These are phyloP conservation scores for Microcebus ravelobensis DNA, from an alignment of 2,113 vertebrate genomes.

Conservation along the genomic window DNA sequence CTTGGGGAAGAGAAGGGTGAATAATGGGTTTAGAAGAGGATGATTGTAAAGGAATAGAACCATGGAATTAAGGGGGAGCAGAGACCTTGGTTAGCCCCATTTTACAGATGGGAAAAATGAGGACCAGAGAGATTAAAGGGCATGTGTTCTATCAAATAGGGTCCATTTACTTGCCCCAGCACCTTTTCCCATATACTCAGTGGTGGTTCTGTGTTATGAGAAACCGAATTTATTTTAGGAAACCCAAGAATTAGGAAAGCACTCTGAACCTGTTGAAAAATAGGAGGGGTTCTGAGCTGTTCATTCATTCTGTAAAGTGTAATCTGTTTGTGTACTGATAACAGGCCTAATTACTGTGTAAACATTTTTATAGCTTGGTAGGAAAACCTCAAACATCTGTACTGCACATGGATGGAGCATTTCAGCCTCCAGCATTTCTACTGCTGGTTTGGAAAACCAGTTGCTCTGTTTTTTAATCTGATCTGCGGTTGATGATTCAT, in stretches of 20 bases:
- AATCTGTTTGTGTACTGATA: conserved; percentile 71
- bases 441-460: neutral
- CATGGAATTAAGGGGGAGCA: neutral
- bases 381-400: conserved; percentile 73
- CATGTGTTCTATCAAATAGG: neutral
- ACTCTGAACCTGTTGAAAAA: conserved; percentile 16
- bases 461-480: neutral
- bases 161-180: neutral
- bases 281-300: conserved; percentile 70
- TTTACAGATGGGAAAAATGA: neutral
- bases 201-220: neutral
- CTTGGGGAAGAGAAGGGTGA: conserved; percentile 67
- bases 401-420: neutral
- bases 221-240: conserved; percentile 45
- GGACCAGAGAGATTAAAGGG: neutral
- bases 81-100: conserved; percentile 14
- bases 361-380: conserved; percentile 76
- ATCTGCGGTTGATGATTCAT: neutral
- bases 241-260: conserved; percentile 51
- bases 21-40: conserved; percentile 39
- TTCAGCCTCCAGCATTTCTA: conserved; percentile 20
- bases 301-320: conserved; percentile 67
- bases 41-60: neutral
- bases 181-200: neutral
- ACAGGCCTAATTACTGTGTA: conserved; percentile 67